Evolutionary conservation across 1,140 invertebrate species (phyloP).

Genomic region (Samia ricini): DNA sequence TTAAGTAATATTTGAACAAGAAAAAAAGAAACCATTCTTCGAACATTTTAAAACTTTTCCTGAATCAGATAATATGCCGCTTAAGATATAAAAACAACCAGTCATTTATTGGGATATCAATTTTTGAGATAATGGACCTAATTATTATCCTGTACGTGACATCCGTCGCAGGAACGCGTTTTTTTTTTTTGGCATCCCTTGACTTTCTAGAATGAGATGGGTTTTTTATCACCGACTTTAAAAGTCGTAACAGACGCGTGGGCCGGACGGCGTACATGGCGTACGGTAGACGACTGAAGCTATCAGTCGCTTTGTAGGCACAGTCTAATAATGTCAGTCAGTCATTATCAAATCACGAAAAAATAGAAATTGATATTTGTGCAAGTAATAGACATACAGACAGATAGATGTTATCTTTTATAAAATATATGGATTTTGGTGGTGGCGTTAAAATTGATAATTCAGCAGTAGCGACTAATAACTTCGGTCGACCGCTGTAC

Average conservation of each 20-base stretch:
- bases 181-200: not conserved
- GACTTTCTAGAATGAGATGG: not conserved
- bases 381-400: too few species aligned
- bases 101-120: not conserved
- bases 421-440: too few species aligned
- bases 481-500: too few species aligned
- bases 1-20: not conserved
- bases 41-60: not conserved
- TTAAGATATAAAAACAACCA: not conserved
- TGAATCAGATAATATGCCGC: not conserved
- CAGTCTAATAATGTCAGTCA: too few species aligned
- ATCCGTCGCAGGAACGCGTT: conserved; percentile 18
- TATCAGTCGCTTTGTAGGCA: too few species aligned
- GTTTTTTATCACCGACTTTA: not conserved
- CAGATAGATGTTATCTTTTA: too few species aligned
- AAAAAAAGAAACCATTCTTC: not conserved
- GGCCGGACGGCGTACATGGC: too few species aligned
- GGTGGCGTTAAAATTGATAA: too few species aligned
- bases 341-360: too few species aligned
- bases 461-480: too few species aligned
- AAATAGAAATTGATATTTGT: too few species aligned
- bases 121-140: conserved; percentile 9
- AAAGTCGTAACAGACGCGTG: not conserved
- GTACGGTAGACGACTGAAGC: too few species aligned
- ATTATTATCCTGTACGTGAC: conserved; percentile 23